Evolutionary conservation across 2,888 invertebrate genomes (phyloP), one percentile per base, ranked within the genome.

Genomic region (Caenorhabditis wallacei): DNA sequence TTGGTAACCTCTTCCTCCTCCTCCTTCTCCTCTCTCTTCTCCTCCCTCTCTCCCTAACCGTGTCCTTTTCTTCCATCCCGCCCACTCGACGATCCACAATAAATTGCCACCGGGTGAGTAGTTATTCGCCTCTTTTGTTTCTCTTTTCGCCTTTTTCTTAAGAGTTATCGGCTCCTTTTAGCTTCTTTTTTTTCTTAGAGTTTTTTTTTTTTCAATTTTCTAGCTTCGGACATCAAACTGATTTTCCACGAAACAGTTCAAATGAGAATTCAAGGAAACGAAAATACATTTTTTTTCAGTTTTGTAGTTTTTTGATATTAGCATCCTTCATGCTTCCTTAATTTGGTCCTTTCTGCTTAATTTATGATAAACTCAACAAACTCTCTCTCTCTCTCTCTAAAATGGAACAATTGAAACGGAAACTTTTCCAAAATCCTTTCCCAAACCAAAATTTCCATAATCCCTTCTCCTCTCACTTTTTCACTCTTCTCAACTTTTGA

Each of bases 361-460:
- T n/a, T n/a, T n/a, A n/a, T n/a, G n/a, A n/a, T n/a, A n/a, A n/a
- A n/a, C n/a, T n/a, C n/a, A n/a, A n/a, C n/a, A n/a, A n/a, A n/a
- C n/a, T n/a, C n/a, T n/a, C n/a, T n/a, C n/a, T n/a, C n/a, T n/a
- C n/a, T n/a, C n/a, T n/a, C n/a, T n/a, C n/a, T n/a, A n/a, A n/a
- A n/a, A n/a, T n/a, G n/a, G n/a, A n/a, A n/a, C n/a, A n/a, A 35
- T 56, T 30, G 13, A 59, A 57, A 57, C 20, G n/a, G 13, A 56
- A 56, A 56, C 57, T 24, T 10, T 46, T 56, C 48, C 40, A n/a
- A n/a, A n/a, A n/a, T 10, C 11, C 16, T 13, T 40, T 11, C 13
- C 40, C 10, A 40, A 40, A 40, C 40, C 57, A 53, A 43, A 57
- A 72, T 72, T 72, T 72, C 72, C 72, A 72, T 74, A 74, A 74